Base-by-base conservation (phyloP, 2,113 vertebrate genomes). In the Neotoma lepida region DNA sequence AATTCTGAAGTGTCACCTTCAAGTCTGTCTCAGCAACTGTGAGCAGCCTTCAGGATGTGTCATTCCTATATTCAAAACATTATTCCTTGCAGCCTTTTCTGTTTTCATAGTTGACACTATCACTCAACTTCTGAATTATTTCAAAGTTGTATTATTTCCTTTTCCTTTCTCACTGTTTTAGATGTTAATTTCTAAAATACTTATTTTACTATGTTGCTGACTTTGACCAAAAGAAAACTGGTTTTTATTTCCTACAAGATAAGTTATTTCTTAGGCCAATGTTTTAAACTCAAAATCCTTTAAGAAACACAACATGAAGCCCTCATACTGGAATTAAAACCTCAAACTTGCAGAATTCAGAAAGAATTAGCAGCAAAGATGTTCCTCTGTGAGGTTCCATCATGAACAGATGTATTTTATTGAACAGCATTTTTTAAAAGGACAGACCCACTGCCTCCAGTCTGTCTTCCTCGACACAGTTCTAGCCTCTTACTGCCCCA, bases 251-350 rank as follows among this genome's bases (percentile, higher is more conserved):
- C 51, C 41, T 71, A 18, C 0, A 64, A 73, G 64, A 49, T 44
- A 86, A 78, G 0, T 73, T 51, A 1, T 82, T 95, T 90, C 63
- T 64, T 78, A 78, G 91, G 30, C 35, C 14, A 88, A 4, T 70
- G 61, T 86, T 89, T 89, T 71, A 93, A 86, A 73, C 44, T n/a
- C 30, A 49, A 54, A 73, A 74, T 93, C 24, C 41, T 88, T 87
- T 58, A 41, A 73, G 58, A 35, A 86, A 58, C 33, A 26, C 26
- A 66, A 20, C 51, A 51, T 51, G 30, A 89, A 82, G 41, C 26
- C 33, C 20, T 63, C 8, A 58, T 64, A 14, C 12, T 85, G 12
- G 4, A 4, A 7, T 44, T 68, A 74, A 81, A 93, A 51, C 20
- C 35, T 54, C 35, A 94, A 2, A 85, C 56, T 44, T 77, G 26